Base-by-base conservation (phyloP, 2,113 vertebrate species). In the Thomomys bottae region DNA sequence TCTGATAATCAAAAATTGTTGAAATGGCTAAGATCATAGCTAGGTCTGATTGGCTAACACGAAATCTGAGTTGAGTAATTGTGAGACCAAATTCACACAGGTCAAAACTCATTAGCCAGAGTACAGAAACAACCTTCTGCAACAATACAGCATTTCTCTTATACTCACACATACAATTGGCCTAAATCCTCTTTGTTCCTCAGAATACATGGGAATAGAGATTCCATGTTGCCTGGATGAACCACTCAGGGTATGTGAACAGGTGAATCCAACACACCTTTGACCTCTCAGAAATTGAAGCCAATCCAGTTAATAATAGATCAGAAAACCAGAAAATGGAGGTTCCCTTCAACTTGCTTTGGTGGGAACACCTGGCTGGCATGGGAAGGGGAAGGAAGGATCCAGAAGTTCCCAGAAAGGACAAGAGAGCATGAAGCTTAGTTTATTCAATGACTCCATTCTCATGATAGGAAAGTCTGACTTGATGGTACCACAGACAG, bases 31-130 rank as follows among this genome's bases (percentile, higher is more conserved):
- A 77, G 72, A 80, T 92, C 89, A 67, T 28, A 85, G 73, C 5
- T 54, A 5, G 2, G 57, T 49, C 34, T 70, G 63, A 95, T 87
- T 79, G 90, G 86, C 83, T 87, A 81, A 75, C 2, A 84, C 59
- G 63, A 64, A 78, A 84, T 89, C n/a, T 0, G 30, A 92, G 59
- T 78, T 73, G 73, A 59, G 12, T 92, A 75, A 96, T 91, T 81
- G 89, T 79, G 67, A 87, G 57, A 81, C 72, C 57, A 87, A 87
- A 95, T 75, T 81, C 59, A 57, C 40, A 78, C 3, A 72, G 91
- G 73, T 95, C 90, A 92, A 87, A 95, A 95, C 72, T 91, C 87
- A 87, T 94, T 90, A 75, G 15, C 68, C 72, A 82, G 34, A 92
- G 32, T 89, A 24, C 87, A 71, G 71, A 90, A 92, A 64, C 64